phyloP scores from a whole-genome alignment of 2,888 invertebrate species.

The Parnassius orleans region DNA sequence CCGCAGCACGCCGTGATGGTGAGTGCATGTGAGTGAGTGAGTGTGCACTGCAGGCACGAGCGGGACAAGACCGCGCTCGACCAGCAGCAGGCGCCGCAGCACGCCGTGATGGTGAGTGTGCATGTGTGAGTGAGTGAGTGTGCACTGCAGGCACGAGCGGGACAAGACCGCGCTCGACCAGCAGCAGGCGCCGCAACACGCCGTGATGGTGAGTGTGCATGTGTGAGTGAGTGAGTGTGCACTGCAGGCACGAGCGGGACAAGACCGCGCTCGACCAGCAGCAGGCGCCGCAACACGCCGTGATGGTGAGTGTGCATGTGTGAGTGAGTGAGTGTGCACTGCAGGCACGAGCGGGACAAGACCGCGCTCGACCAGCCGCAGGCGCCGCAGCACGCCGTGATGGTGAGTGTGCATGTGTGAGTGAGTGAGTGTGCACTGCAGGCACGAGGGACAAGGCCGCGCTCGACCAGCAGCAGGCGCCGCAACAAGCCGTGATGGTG shows the following conservation, averaged over 20 bases:
- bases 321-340: too few relatives aligned
- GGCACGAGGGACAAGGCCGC: conserved; percentile 41
- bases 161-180: conserved; percentile 44
- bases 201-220: conserved; percentile 45
- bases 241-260: conserved; percentile 38
- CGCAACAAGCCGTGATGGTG: conserved; percentile 36
- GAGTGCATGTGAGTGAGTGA: conserved; percentile 41
- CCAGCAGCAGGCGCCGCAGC: conserved; percentile 52
- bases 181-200: background rate
- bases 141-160: conserved; percentile 38
- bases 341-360: conserved; percentile 36
- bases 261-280: conserved; percentile 36
- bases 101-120: conserved; percentile 56
- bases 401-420: too few relatives aligned
- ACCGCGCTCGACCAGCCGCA: conserved; percentile 39
- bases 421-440: conserved; percentile 32
- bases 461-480: conserved; percentile 35
- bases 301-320: too few relatives aligned
- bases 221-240: conserved; percentile 41
- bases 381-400: too few relatives aligned
- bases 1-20: conserved; percentile 59
- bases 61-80: conserved; percentile 47
- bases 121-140: conserved; percentile 25
- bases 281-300: too few relatives aligned
- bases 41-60: conserved; percentile 34